Evolutionary conservation across 1,140 invertebrate species (phyloP), one percentile per base, ranked within the genome.

Genomic region (Hycleus phaleratus): DNA sequence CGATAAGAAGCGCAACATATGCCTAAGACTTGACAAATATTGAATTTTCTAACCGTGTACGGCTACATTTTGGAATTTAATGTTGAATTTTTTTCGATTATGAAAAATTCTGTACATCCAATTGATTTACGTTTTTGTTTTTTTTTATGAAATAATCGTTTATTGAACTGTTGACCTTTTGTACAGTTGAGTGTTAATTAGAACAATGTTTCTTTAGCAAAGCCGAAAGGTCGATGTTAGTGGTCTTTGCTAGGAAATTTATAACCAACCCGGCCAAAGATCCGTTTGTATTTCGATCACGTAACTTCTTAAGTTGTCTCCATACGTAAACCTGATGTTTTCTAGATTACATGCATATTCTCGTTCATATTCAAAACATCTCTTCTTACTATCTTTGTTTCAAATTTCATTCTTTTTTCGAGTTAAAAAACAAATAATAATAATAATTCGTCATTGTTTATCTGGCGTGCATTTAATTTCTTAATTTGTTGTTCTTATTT

Each of bases 321-420:
- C 56, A 57, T 57, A 57, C 44, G 56, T 57, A 50, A 57, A 43
- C 26, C 47, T 57, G 56, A 57, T 57, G 44, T 57, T 49, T 57
- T 57, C 38, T 57, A 57, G 56, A 57, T 57, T 57, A 57, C 56
- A 57, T 57, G 56, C 47, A 57, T 57, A 50, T 49, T 57, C 43
- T 50, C 26, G n/a, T 38, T 12, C 56, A 57, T 57, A 57, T 57
- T 57, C 56, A 57, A 57, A 57, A 57, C 44, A 44, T 24, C 40
- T 42, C 40, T 32, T 32, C 32, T 32, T 32, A 32, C 32, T 32
- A 32, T 32, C 32, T 32, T 32, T 32, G 32, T 32, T 32, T 32
- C 7, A 32, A 25, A 18, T 53, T 26, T 38, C 24, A 26, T 26
- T 40, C 11, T 26, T 53, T 53, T 25, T 25, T 32, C 32, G 7